phyloP scores from a whole-genome alignment of 2,888 invertebrate species.

The Troglohyphantes excavatus region DNA sequence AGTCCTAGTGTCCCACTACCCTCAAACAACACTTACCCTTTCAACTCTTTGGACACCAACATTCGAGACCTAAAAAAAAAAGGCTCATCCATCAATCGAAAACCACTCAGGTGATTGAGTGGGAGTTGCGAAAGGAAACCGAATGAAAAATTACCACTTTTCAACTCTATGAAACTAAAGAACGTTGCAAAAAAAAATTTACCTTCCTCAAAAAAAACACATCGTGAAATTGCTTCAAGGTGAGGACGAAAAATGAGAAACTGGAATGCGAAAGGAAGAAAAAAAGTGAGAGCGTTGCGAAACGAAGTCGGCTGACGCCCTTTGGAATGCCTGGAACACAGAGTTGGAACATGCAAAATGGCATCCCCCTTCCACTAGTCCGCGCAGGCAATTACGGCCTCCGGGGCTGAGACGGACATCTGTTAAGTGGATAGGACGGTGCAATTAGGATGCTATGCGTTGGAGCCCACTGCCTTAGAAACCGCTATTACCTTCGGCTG shows the following conservation, averaged over 20 bases:
- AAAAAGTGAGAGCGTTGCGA: neutral
- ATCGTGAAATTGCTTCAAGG: neutral
- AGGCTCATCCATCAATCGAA: neutral
- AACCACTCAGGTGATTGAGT: neutral
- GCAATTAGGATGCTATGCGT: neutral
- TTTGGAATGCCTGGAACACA: slow-evolving; percentile 32
- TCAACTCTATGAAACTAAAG: neutral
- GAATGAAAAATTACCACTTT: neutral
- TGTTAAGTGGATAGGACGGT: slow-evolving; percentile 17
- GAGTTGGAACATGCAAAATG: neutral
- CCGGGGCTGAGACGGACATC: slow-evolving; percentile 16
- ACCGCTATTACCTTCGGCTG: neutral
- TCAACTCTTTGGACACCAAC: neutral
- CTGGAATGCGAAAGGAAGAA: slow-evolving; percentile 12
- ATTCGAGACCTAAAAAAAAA: no score
- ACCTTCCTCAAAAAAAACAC: neutral
- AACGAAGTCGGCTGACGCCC: slow-evolving; percentile 50
- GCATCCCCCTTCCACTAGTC: slow-evolving; percentile 1
- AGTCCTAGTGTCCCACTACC: neutral
- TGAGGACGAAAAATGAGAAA: slow-evolving; percentile 5
- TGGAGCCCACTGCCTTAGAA: neutral
- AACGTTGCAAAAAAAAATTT: neutral
- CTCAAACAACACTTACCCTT: neutral
- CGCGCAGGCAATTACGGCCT: neutral
- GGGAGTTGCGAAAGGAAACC: neutral